Percentiles rank a stretch among this genome's conserved stretches.
phyloP scores from a whole-genome alignment of 2,113 vertebrate genomes.

The Stictonetta naevosa region DNA sequence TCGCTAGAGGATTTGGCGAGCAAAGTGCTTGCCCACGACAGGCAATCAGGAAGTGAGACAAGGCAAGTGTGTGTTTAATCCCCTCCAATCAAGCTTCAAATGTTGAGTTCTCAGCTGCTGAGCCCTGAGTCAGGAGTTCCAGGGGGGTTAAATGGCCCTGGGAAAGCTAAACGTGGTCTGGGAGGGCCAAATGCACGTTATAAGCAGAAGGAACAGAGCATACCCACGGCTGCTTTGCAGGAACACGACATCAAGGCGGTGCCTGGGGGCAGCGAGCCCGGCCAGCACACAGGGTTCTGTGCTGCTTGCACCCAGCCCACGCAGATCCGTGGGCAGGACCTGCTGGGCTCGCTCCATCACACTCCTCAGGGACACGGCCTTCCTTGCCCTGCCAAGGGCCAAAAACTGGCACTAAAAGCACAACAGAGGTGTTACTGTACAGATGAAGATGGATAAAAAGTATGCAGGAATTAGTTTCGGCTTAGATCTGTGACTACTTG shows the following conservation, averaged over 20 bases:
- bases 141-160: not conserved
- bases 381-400: not conserved
- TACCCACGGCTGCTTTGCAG: not conserved
- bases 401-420: not conserved
- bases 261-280: not conserved
- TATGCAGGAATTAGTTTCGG: not conserved
- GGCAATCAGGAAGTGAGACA: not conserved
- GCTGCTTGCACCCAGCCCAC: accelerated
- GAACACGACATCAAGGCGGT: accelerated
- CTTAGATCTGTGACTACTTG: not conserved
- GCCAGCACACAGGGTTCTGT: accelerated
- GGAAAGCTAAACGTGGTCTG: not conserved
- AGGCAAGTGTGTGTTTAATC: not conserved
- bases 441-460: not conserved
- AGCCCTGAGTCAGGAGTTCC: not conserved
- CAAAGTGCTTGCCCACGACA: not conserved
- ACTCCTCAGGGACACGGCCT: accelerated
- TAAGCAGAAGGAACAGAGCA: not conserved
- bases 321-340: not conserved
- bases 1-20: not conserved
- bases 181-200: not conserved
- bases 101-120: not conserved
- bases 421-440: not conserved
- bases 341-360: not conserved
- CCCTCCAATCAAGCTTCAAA: not conserved